Evolutionary conservation across 2,888 invertebrate genomes (phyloP).

Genomic region (Ametastegia equiseti): DNA sequence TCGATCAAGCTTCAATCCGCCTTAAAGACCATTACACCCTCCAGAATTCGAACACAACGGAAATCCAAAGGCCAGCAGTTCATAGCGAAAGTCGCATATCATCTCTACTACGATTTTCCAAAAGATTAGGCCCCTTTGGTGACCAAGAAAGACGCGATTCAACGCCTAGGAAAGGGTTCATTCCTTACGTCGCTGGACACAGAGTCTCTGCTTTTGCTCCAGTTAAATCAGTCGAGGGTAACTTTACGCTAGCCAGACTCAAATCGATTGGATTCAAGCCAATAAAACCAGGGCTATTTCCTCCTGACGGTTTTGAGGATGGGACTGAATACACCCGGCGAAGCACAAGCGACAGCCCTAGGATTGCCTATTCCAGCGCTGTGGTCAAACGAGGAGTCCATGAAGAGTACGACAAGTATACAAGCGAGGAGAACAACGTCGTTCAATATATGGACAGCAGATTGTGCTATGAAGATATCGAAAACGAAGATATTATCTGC

Average conservation of each 20-base stretch:
- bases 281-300: slow-evolving; percentile 56
- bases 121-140: not conserved
- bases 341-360: slow-evolving; percentile 26
- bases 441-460: slow-evolving; percentile 72
- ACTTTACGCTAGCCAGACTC: slow-evolving; percentile 65
- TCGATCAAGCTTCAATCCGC: not conserved
- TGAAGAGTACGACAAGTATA: slow-evolving; percentile 70
- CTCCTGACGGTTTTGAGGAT: slow-evolving; percentile 39
- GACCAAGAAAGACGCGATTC: not conserved
- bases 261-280: slow-evolving; percentile 72
- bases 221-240: slow-evolving; percentile 65
- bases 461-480: slow-evolving; percentile 71
- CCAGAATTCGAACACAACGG: not conserved
- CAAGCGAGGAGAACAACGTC: slow-evolving; percentile 67
- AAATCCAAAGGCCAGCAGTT: not conserved
- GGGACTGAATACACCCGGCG: not conserved
- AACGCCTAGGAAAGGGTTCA: slow-evolving; percentile 5
- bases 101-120: slow-evolving; percentile 20
- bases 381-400: slow-evolving; percentile 62
- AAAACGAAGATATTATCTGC: slow-evolving; percentile 63
- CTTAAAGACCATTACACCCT: not conserved
- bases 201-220: slow-evolving; percentile 69
- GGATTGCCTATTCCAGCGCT: slow-evolving; percentile 49
- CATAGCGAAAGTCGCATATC: not conserved
- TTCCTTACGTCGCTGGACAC: slow-evolving; percentile 8